Evolutionary conservation across 2,888 invertebrate genomes (phyloP), one percentile per base, ranked within the genome.

Genomic region (Pseudanteris insignis): DNA sequence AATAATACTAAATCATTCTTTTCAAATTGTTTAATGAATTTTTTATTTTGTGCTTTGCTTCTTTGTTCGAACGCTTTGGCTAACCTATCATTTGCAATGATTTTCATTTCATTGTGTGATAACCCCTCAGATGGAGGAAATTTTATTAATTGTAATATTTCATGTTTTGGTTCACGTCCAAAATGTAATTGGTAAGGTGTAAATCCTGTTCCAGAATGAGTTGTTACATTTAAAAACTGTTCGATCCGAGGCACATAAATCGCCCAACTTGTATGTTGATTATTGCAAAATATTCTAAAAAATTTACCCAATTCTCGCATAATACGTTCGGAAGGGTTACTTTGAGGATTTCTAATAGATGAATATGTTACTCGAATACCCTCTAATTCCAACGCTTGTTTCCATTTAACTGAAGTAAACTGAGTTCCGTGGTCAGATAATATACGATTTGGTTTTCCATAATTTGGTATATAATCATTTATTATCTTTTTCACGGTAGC

Each of bases 351-450:
- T 2, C 41, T 14, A 2, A 30, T 32, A 1, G 41, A 30, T 2
- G 41, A 43, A 24, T 14, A 43, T 5, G 21, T 6, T 1, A 43
- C 41, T 2, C 13, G 11, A 1, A 32, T 24, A 4, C 13, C 13
- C 3, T 2, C 1, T 0, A 5, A 8, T 24, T 32, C 41, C 15
- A 43, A 32, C 12, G 2, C 2, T 3, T 2, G 6, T 12, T 12
- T 43, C 30, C 32, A 43, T 8, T 12, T 30, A n/a, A 1, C 2
- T 4, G 38, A 26, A 1, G 38, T 38, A 15, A 47, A 47, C 7
- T 47, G 37, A 1, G 29, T 12, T 9, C 47, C 47, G 26, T 47
- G 36, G 12, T 37, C 37, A 2, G 29, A 47, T 12, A 46, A 11
- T 3, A 46, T 34, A 2, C 46, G 9, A 2, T 1, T 1, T 2